These are phyloP conservation scores for Cryptoleucopteryx plumbea DNA, from an alignment of 2,113 vertebrate species.

Conservation along the genomic window DNA sequence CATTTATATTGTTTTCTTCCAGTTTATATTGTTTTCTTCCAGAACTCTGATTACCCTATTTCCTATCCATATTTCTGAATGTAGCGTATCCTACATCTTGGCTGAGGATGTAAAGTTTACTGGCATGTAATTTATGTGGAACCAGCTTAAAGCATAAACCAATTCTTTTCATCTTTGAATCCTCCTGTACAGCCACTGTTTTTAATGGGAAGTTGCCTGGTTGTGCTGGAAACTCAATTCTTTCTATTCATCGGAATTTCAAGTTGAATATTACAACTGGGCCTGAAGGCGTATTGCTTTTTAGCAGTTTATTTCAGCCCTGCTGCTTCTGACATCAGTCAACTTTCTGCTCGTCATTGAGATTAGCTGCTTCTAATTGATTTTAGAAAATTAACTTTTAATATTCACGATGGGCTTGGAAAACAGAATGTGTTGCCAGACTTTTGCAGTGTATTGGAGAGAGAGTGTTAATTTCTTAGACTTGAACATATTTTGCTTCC, in stretches of 20 bases:
- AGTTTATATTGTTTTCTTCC: neutral
- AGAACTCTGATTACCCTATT: neutral
- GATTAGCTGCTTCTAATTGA: neutral
- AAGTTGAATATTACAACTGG: neutral
- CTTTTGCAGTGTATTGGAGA: neutral
- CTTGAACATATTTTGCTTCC: neutral
- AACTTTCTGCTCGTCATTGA: neutral
- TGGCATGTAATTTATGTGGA: neutral
- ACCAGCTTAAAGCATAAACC: neutral
- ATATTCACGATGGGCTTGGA: neutral
- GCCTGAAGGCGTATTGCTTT: neutral
- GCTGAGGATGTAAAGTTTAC: neutral
- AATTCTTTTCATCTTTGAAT: neutral
- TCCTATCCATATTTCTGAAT: neutral
- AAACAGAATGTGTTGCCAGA: neutral
- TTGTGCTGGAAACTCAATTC: neutral
- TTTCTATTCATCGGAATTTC: neutral
- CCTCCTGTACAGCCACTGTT: neutral
- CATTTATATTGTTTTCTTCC: neutral
- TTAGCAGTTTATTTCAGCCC: neutral
- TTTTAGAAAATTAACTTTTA: neutral
- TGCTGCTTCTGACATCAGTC: neutral
- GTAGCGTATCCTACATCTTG: neutral
- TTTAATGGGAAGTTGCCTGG: neutral
- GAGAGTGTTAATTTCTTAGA: neutral